phyloP scores from a whole-genome alignment of 2,113 vertebrate species.

The Nothocercus nigrocapillus region DNA sequence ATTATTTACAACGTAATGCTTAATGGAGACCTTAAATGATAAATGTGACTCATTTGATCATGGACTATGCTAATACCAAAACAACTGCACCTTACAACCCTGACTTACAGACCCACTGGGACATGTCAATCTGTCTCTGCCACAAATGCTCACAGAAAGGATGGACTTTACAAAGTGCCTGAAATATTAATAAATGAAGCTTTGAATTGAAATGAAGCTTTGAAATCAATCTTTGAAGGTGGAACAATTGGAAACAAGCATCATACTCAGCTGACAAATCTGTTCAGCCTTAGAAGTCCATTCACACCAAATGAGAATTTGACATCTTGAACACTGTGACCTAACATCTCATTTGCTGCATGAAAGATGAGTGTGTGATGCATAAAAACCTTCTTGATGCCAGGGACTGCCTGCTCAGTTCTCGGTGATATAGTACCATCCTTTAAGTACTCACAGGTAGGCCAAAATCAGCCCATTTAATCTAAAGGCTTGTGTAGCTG shows the following conservation, averaged over 20 bases:
- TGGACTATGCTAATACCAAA: slow-evolving; percentile 2
- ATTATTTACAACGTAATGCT: background rate
- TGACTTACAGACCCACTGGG: slow-evolving; percentile 19
- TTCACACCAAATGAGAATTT: background rate
- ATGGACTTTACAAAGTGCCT: slow-evolving; percentile 2
- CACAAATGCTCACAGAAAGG: background rate
- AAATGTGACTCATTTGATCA: slow-evolving; percentile 14
- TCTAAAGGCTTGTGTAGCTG: background rate
- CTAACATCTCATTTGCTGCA: background rate
- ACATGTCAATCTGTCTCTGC: slow-evolving; percentile 17
- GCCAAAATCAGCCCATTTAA: background rate
- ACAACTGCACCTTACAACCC: slow-evolving; percentile 36
- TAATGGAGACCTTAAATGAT: background rate
- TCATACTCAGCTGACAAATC: background rate
- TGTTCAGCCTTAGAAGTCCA: background rate
- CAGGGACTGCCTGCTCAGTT: background rate
- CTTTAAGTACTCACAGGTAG: background rate
- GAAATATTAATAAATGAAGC: slow-evolving; percentile 15
- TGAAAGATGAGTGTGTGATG: background rate
- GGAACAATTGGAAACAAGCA: background rate
- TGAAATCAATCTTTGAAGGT: background rate
- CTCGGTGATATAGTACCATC: background rate
- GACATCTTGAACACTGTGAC: background rate
- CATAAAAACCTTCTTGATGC: background rate
- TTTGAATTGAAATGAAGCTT: background rate